A percentile compares a stretch with the other conserved stretches of the same genome.
Conservation (phyloP, 2,888 invertebrate genomes). For the Nesidiocoris tenuis region DNA sequence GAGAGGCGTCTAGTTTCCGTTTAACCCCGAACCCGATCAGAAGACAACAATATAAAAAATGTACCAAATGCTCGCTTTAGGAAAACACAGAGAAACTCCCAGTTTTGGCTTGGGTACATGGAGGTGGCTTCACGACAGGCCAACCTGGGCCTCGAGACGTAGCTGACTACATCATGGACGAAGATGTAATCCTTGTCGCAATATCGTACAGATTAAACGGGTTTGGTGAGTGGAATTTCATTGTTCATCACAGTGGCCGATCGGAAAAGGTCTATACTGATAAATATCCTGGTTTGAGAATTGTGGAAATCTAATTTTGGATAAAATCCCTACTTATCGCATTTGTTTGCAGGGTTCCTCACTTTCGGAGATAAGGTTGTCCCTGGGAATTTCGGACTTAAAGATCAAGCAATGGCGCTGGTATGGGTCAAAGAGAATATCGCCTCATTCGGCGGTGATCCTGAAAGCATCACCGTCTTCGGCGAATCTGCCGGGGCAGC, state of each 20-base stretch:
- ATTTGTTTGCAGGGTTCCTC: conserved; percentile 4
- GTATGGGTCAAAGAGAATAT: conserved; percentile 22
- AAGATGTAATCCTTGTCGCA: conserved; percentile 39
- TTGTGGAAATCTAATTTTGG: no score
- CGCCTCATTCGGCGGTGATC: conserved; percentile 23
- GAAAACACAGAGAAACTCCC: conserved; percentile 21
- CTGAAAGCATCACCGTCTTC: conserved; percentile 7
- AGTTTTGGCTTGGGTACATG: conserved; percentile 38
- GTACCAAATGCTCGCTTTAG: no score
- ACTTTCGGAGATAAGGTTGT: neutral
- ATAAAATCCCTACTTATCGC: no score
- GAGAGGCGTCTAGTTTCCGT: no score
- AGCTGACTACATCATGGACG: conserved; percentile 39
- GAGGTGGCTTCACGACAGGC: conserved; percentile 38
- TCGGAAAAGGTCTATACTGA: no score
- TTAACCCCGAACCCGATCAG: no score
- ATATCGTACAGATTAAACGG: conserved; percentile 22
- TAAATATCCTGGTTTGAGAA: no score
- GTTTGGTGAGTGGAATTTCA: conserved; percentile 18
- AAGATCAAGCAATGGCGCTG: conserved; percentile 29
- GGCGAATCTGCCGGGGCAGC: conserved; percentile 26
- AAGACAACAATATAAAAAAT: no score
- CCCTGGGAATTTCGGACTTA: conserved; percentile 26
- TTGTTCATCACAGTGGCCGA: no score
- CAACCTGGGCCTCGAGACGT: neutral